Evolutionary conservation across 2,888 invertebrate genomes (phyloP), one percentile per base, ranked within the genome.

Genomic region (Oligia latruncula): DNA sequence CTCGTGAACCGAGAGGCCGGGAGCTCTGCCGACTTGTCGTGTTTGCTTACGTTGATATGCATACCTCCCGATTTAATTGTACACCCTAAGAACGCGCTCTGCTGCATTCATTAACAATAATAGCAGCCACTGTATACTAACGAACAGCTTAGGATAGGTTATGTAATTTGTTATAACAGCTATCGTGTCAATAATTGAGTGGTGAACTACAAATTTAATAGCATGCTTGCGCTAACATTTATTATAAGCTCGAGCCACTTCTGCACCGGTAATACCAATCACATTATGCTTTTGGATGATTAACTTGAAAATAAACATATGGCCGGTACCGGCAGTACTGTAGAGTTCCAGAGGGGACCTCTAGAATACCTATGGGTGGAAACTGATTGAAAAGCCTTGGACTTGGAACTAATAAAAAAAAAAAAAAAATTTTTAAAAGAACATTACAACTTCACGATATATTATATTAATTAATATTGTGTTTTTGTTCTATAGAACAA

Each of bases 31-130:
- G 88, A 87, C 90, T 92, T 89, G 89, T 86, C 90, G 76, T 96
- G 93, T 96, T 96, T 96, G 93, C 91, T 89, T 90, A 92, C 93
- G 95, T 92, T 94, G 95, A 94, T 94, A 94, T 94, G 95, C 95
- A 95, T 96, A 94, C 94, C 95, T 91, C 91, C 92, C 91, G 92
- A 92, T 94, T 93, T 93, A 94, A 86, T 87, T 83, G 81, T 88
- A 83, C 67, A 80, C 81, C 87, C 87, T 88, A 79, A 84, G 82
- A 88, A 86, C 84, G 80, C 85, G 82, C 81, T 74, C 78, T 80
- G 73, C 74, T 84, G 79, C 82, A 77, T 85, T 74, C 73, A 85
- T 84, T 84, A 80, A 78, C 65, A 64, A 74, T 81, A 77, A 79
- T 68, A 80, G 75, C 88, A 77, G 88, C 89, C 89, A 87, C 87